Percentiles rank a stretch among this genome's conserved stretches.
phyloP scores from a whole-genome alignment of 2,888 invertebrate genomes.

The Alcis repandata region DNA sequence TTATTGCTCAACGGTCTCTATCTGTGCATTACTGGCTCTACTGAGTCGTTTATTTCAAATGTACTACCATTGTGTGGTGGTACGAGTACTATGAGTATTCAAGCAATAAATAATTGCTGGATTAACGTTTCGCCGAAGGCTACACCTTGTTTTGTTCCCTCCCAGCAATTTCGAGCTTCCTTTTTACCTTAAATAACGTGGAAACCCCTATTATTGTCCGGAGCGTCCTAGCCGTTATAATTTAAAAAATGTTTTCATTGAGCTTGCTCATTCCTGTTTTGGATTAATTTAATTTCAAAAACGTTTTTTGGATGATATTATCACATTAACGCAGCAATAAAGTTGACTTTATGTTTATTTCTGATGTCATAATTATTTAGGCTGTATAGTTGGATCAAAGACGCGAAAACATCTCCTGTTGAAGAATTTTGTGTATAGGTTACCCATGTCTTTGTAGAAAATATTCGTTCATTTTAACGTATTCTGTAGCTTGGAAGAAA shows the following conservation, averaged over 20 bases:
- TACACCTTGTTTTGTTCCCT: constrained; percentile 1
- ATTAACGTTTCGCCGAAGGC: constrained; percentile 7
- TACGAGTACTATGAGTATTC: constrained; percentile 2
- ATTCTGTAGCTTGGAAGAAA: too few species aligned
- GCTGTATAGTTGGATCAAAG: too few species aligned
- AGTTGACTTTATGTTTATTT: too few species aligned
- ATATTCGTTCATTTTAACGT: too few species aligned
- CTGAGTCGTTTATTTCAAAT: constrained; percentile 15
- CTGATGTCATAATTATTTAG: too few species aligned
- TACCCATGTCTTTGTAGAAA: too few species aligned
- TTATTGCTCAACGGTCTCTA: not conserved
- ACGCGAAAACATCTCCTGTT: too few species aligned
- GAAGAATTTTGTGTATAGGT: not conserved
- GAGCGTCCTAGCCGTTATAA: not conserved
- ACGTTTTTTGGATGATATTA: too few species aligned
- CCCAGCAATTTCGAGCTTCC: constrained; percentile 13
- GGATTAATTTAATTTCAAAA: too few species aligned
- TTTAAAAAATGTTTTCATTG: not conserved
- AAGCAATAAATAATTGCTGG: constrained; percentile 18
- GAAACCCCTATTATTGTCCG: not conserved
- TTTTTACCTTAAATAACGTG: not conserved
- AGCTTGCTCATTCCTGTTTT: too few species aligned
- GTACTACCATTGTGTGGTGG: constrained; percentile 11
- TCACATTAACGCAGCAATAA: too few species aligned
- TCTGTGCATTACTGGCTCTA: not conserved